Base-by-base conservation (phyloP, 2,888 invertebrate genomes). In the Galerucella calmariensis region DNA sequence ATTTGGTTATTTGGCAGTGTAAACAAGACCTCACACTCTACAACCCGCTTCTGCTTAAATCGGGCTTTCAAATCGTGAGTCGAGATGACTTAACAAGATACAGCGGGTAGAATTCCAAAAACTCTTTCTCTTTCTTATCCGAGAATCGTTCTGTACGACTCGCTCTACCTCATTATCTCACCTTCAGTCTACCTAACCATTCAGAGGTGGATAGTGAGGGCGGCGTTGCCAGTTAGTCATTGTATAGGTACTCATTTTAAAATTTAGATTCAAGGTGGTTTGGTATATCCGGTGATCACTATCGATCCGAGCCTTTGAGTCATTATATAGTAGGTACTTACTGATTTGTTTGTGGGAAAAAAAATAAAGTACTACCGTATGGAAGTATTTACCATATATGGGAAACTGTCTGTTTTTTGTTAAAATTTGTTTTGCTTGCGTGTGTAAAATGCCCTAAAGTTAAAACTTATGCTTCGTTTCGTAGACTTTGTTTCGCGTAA, bases 11-110 rank as follows among this genome's bases (percentile, higher is more conserved):
- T 71, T 71, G 71, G 71, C 73, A 63, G 79, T 81, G 79, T 80
- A 76, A 80, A 78, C 75, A 70, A 74, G 78, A 66, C 78, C 74
- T 75, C 72, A 75, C 67, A 72, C 72, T 69, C 69, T 61, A 73
- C 63, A 46, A 44, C 46, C 63, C 41, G 63, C 63, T n/a, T 73
- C 77, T 41, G 81, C 77, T 79, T 81, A 77, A 81, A 80, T 72
- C 80, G 75, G 81, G 80, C 79, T 81, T 81, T 74, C 75, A 69
- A 77, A 77, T 80, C 84, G 85, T 85, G 85, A 85, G 85, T 78
- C 83, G 84, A 86, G 87, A 86, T 87, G 86, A 87, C 86, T 86
- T 87, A 87, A 86, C 86, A 86, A 87, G 86, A 86, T 87, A 86
- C 85, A 82, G 85, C 85, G 85, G 86, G 85, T 86, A 85, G 85